These are phyloP conservation scores for Himalopsyche kuldschensis DNA, from an alignment of 2,888 invertebrate species.

Conservation along the genomic window DNA sequence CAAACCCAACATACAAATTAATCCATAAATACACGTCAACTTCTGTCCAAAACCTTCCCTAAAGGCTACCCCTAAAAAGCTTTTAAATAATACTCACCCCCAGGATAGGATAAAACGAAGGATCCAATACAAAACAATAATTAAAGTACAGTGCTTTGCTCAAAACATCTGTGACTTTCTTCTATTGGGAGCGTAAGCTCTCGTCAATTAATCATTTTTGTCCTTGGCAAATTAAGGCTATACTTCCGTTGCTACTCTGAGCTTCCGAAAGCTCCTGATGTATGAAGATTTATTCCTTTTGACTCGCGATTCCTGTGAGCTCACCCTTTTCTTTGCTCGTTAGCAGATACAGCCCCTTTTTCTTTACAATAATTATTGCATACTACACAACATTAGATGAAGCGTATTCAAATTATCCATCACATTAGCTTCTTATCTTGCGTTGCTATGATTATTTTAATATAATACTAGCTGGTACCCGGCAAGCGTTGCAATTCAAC, in stretches of 20 bases:
- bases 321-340: neutral
- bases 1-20: neutral
- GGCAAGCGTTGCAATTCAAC: too few species aligned
- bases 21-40: neutral
- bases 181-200: neutral
- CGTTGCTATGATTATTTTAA: too few species aligned
- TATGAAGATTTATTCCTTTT: neutral
- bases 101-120: neutral
- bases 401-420: too few species aligned
- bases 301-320: neutral
- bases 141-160: neutral
- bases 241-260: neutral
- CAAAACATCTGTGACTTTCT: neutral
- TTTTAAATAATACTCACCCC: neutral
- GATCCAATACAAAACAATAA: neutral
- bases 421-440: too few species aligned
- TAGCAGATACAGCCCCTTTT: neutral
- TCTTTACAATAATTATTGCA: neutral
- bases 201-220: neutral
- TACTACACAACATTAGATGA: too few species aligned
- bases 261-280: neutral
- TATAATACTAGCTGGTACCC: too few species aligned
- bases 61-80: neutral
- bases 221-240: neutral
- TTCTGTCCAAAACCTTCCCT: neutral